phyloP scores from a whole-genome alignment of 2,888 invertebrate genomes.

The Polyploca ridens region DNA sequence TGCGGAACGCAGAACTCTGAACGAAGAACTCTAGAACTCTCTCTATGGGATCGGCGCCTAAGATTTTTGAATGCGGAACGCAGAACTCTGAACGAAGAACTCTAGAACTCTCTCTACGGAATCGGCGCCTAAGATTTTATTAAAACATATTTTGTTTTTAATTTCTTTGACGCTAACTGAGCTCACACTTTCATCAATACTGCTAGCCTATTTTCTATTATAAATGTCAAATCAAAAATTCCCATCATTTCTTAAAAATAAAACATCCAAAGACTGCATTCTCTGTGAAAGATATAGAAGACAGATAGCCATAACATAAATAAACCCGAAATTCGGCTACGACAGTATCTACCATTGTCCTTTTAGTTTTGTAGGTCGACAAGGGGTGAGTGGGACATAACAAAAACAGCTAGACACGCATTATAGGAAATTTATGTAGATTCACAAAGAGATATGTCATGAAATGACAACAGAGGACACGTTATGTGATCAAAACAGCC shows the following conservation, averaged over 20 bases:
- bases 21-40: too few relatives aligned
- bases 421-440: slow-evolving; percentile 20
- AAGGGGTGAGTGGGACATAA: slow-evolving; percentile 29
- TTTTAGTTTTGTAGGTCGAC: slow-evolving; percentile 19
- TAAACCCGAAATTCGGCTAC: slow-evolving; percentile 1
- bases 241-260: too few relatives aligned
- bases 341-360: slow-evolving; percentile 5
- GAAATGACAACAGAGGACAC: slow-evolving; percentile 2
- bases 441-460: slow-evolving; percentile 9
- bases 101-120: too few relatives aligned
- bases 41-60: too few relatives aligned
- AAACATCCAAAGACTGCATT: neutral
- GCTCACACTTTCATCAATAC: too few relatives aligned
- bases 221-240: neutral
- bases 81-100: too few relatives aligned
- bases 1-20: too few relatives aligned
- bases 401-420: slow-evolving; percentile 26
- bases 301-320: neutral
- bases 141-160: too few relatives aligned
- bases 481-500: neutral
- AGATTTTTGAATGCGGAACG: too few relatives aligned
- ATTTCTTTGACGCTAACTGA: too few relatives aligned
- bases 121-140: too few relatives aligned
- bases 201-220: too few relatives aligned
- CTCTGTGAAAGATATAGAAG: neutral